These are phyloP conservation scores for Oreochromis tanganicae DNA, from an alignment of 2,113 vertebrate species.

Conservation along the genomic window DNA sequence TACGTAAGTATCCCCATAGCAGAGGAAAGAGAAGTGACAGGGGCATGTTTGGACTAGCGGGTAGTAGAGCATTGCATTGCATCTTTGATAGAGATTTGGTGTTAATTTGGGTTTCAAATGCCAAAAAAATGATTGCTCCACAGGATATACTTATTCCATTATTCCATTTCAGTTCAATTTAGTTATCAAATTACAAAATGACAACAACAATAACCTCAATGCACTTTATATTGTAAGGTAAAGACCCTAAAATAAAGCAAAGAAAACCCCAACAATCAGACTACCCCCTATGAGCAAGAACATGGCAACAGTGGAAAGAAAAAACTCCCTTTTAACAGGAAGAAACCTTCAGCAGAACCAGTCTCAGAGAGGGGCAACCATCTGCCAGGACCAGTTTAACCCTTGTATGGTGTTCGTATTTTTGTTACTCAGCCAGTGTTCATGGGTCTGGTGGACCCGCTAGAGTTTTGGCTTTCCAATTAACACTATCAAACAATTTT, in stretches of 20 bases:
- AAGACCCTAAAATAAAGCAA: neutral
- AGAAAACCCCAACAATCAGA: neutral
- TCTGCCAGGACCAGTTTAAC: neutral
- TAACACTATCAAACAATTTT: too few species aligned
- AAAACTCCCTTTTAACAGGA: neutral
- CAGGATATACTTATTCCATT: neutral
- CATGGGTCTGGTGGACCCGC: too few species aligned
- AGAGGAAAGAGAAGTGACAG: too few species aligned
- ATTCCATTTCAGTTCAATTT: neutral
- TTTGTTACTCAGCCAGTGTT: too few species aligned
- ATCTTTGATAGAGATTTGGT: neutral
- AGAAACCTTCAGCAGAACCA: neutral
- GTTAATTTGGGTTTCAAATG: neutral
- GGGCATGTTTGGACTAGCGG: neutral
- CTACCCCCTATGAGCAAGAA: neutral
- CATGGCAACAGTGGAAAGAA: neutral
- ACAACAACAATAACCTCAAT: neutral
- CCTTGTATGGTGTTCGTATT: too few species aligned
- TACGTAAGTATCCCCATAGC: conserved; percentile 75
- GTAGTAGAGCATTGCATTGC: neutral
- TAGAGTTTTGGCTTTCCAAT: too few species aligned
- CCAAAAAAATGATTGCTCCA: neutral
- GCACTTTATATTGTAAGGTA: neutral
- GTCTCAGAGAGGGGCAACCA: neutral
- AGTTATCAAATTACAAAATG: neutral